These are phyloP conservation scores for Rhopilema esculentum DNA, from an alignment of 30 jellyfish, hydroid and myxozoan species.

Conservation along the genomic window DNA sequence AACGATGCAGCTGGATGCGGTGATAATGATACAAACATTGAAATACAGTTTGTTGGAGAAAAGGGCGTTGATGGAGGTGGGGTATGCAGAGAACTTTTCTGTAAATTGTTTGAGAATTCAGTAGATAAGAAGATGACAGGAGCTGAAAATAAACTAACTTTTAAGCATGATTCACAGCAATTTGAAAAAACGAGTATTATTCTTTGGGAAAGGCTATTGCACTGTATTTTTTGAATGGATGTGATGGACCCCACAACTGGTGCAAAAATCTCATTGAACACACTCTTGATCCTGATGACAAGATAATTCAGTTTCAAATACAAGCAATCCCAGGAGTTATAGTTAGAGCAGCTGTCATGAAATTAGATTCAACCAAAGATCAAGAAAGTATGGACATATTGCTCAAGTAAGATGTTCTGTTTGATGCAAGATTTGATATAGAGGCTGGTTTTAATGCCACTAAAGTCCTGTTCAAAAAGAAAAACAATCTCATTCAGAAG, in stretches of 20 bases:
- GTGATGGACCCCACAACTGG: conserved; percentile 47
- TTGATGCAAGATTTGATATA: conserved; percentile 34
- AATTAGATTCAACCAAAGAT: conserved; percentile 10
- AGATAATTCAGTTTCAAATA: neutral
- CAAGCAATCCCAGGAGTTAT: conserved; percentile 18
- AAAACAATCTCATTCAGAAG: no score
- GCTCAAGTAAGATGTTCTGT: conserved; percentile 6
- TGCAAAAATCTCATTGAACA: conserved; percentile 22
- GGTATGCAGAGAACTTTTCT: conserved; percentile 17
- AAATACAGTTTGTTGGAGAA: conserved; percentile 28
- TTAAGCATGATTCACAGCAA: conserved; percentile 9
- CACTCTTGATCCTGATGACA: conserved; percentile 30
- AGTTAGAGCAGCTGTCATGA: conserved; percentile 7
- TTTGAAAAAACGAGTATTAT: conserved; percentile 3
- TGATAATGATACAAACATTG: neutral
- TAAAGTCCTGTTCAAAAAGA: no score
- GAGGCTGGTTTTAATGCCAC: no score
- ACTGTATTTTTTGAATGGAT: conserved; percentile 14
- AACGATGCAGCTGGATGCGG: conserved; percentile 14
- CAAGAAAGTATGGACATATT: conserved; percentile 26
- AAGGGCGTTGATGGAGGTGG: conserved; percentile 45
- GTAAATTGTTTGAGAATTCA: conserved; percentile 17
- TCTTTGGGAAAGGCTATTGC: conserved; percentile 29
- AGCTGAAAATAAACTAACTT: conserved; percentile 24
- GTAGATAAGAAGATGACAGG: conserved; percentile 11